Percentiles rank a stretch among this genome's conserved stretches.
phyloP scores from a whole-genome alignment of 2,797 vertebrate species.

The Lateolabrax maculatus region DNA sequence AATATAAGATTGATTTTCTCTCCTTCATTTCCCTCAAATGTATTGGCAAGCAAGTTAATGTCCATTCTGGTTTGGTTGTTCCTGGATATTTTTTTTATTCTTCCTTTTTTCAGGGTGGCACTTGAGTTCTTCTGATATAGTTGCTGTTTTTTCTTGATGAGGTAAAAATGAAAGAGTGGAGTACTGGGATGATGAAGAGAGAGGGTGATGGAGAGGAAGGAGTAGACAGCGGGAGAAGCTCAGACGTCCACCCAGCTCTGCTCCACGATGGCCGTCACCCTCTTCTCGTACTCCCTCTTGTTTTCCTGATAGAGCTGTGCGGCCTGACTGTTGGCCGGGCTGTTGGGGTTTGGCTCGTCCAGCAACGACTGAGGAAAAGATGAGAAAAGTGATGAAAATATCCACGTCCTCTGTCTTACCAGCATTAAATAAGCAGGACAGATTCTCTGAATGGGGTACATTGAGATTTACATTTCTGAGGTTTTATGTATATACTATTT shows the following conservation, averaged over 20 bases:
- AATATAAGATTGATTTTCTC: conserved; percentile 65
- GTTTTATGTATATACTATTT: neutral
- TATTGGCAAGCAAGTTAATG: conserved; percentile 85
- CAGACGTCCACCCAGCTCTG: conserved; percentile 98
- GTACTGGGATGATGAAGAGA: conserved; percentile 60
- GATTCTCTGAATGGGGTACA: neutral
- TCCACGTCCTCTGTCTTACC: neutral
- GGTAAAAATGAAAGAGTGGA: conserved; percentile 80
- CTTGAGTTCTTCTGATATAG: conserved; percentile 85
- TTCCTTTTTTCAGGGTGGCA: conserved; percentile 85
- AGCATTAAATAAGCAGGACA: neutral
- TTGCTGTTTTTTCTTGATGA: conserved; percentile 71
- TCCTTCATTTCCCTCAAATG: conserved; percentile 82
- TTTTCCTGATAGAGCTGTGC: conserved; percentile 99
- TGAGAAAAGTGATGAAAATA: neutral
- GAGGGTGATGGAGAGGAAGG: conserved; percentile 43
- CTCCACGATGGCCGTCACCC: conserved; percentile 98
- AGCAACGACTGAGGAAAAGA: conserved; percentile 89
- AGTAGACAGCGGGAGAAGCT: conserved; percentile 66
- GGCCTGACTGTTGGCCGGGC: conserved; percentile 98
- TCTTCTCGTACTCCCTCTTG: conserved; percentile 98
- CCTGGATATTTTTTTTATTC: conserved; percentile 23
- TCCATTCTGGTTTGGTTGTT: conserved; percentile 74
- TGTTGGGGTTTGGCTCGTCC: conserved; percentile 99
- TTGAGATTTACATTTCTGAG: too few species aligned